Evolutionary conservation across 2,888 invertebrate species (phyloP), one percentile per base, ranked within the genome.

Genomic region (Platerodrilus igneus): DNA sequence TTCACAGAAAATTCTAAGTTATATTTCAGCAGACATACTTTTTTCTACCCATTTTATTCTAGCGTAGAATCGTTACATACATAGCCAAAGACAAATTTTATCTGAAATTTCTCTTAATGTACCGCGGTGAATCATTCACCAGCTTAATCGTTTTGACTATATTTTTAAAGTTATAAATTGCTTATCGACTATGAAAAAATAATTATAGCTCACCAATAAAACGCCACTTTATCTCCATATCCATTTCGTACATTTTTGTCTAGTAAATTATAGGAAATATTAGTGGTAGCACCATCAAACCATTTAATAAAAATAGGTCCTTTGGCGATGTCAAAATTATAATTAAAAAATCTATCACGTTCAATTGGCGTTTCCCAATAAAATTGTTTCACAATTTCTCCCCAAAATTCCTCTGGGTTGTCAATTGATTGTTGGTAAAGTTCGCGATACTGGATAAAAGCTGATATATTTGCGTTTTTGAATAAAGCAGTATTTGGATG

Each of bases 241-340:
- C 94, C 94, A 54, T 83, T 86, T 58, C 86, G 79, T 36, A 99
- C 82, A 68, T 93, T 89, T 48, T 89, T 79, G 70, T 99, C 97
- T 55, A 99, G 72, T 33, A 91, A 76, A 72, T 99, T 99, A 71
- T 93, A 99, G 64, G 90, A 91, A 48, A 97, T 81, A 68, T 99
- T 99, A 22, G 96, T 97, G 20, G 85, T 81, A 3, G 90, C 90
- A 6, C 93, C 96, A 58, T 90, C 86, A 83, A 99, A 82, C 89
- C 94, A 99, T 68, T 89, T 91, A 27, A 92, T 84, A 56, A 78
- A 88, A 55, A 99, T 83, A 7, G 86, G 85, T 31, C 97, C 97
- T 66, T 91, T 86, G 48, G 76, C 77, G 30, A 85, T 68, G 67
- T 97, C 86, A 64, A 97, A 96, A 70, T 97, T 97, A 69, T 86